phyloP scores from a whole-genome alignment of 1,140 invertebrate genomes.

The Magallana ariakensis region DNA sequence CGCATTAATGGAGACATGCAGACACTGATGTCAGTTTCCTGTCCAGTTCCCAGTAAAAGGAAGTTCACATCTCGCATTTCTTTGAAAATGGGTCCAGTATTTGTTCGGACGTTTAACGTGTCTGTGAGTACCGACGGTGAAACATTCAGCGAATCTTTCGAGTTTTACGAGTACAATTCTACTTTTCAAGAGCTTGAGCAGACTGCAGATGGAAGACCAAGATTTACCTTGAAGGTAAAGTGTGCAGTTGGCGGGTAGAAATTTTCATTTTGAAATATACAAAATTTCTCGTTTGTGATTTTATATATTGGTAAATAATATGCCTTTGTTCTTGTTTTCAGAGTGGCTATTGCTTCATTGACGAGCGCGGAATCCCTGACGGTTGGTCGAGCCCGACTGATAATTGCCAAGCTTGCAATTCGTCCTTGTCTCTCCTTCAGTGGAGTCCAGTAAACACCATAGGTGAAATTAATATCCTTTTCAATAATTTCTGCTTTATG shows the following conservation, averaged over 20 bases:
- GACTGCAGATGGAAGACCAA: not conserved
- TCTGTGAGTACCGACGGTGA: constrained; percentile 1
- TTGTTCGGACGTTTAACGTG: not conserved
- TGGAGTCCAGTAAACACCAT: not conserved
- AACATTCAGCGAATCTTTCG: not conserved
- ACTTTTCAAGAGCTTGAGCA: not conserved
- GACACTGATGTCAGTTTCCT: constrained; percentile 7
- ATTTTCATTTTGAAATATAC: too few species aligned
- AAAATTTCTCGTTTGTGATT: too few species aligned
- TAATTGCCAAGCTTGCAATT: not conserved
- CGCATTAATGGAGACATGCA: not conserved
- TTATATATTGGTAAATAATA: too few species aligned
- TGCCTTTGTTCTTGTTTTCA: not conserved
- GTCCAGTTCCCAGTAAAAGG: not conserved
- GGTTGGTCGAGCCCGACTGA: not conserved
- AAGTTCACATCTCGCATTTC: not conserved
- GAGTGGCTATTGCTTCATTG: constrained; percentile 22
- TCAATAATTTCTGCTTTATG: too few species aligned
- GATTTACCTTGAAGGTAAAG: not conserved
- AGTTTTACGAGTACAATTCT: constrained; percentile 21
- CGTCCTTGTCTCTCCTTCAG: not conserved
- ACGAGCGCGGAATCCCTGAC: not conserved
- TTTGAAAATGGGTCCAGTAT: not conserved
- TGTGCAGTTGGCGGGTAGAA: not conserved
- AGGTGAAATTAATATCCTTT: not conserved